Evolutionary conservation across 2,888 invertebrate species (phyloP).

Genomic region (Zygaena filipendulae): DNA sequence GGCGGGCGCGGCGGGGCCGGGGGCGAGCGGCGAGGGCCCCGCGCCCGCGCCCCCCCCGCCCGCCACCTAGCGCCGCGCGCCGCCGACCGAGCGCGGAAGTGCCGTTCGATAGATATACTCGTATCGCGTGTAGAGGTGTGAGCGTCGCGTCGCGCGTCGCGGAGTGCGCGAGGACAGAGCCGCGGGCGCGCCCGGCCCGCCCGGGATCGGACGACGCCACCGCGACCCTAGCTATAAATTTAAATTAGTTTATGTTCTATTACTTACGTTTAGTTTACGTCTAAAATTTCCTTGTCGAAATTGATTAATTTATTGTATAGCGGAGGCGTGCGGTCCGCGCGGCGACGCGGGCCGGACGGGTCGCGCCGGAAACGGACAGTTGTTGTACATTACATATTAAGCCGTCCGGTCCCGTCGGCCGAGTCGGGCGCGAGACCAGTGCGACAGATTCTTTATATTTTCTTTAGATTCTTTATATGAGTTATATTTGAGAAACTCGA

Average conservation of each 20-base stretch:
- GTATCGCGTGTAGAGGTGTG: conserved; percentile 1
- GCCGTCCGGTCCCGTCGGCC: conserved; percentile 15
- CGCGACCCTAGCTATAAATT: too few relatives aligned
- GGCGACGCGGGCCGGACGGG: background rate
- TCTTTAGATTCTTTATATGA: conserved; percentile 33
- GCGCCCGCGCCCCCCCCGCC: conserved; percentile 14
- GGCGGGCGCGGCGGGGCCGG: conserved; percentile 57
- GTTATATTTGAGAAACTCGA: conserved; percentile 53
- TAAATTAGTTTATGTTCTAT: too few relatives aligned
- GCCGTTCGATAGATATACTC: conserved; percentile 7
- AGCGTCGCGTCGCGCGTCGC: conserved; percentile 8
- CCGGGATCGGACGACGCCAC: too few relatives aligned
- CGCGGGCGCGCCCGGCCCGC: too few relatives aligned
- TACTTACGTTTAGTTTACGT: too few relatives aligned
- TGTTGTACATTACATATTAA: conserved; percentile 19
- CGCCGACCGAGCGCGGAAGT: conserved; percentile 23
- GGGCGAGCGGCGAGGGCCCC: conserved; percentile 16
- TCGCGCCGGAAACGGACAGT: conserved; percentile 15
- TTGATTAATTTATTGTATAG: background rate
- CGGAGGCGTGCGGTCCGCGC: background rate
- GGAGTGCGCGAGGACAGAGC: too few relatives aligned
- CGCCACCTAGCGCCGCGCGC: conserved; percentile 22
- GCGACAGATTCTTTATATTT: too few relatives aligned
- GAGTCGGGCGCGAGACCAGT: conserved; percentile 2
- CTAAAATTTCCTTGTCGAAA: too few relatives aligned